Percentiles rank a stretch among this genome's conserved stretches.
Conservation (phyloP, 1,140 invertebrate species). For the Trichomalopsis sarcophagae region DNA sequence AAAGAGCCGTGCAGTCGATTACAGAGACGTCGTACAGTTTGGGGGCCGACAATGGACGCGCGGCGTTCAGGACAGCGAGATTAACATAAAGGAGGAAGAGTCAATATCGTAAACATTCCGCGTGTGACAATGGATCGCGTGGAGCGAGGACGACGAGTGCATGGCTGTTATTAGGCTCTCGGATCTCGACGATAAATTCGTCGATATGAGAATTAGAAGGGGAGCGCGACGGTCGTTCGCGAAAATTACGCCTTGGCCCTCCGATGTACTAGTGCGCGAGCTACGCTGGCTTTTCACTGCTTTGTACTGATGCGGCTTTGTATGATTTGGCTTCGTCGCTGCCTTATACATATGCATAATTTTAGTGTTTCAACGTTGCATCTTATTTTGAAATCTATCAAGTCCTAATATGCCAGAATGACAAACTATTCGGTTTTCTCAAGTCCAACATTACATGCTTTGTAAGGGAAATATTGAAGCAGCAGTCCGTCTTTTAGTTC, state of each 20-base stretch:
- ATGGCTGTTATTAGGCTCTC: constrained; percentile 32
- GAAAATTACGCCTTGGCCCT: neutral
- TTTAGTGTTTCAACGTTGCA: too few species aligned
- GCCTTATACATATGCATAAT: too few species aligned
- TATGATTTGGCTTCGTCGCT: too few species aligned
- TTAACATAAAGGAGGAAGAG: constrained; percentile 73
- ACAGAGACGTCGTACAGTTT: neutral
- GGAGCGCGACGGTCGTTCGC: neutral
- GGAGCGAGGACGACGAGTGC: constrained; percentile 56
- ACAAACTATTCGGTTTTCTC: too few species aligned
- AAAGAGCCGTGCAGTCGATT: constrained; percentile 23
- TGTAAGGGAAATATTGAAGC: too few species aligned
- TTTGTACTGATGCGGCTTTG: too few species aligned
- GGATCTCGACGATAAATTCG: constrained; percentile 63
- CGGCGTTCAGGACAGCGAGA: constrained; percentile 56
- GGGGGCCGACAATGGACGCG: constrained; percentile 34
- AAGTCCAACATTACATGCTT: too few species aligned
- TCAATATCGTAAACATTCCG: constrained; percentile 71
- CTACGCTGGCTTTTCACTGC: too few species aligned
- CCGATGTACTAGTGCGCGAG: neutral
- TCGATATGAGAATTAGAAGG: constrained; percentile 62
- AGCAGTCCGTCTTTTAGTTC: neutral
- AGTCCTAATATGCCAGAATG: too few species aligned
- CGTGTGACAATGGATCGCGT: neutral
- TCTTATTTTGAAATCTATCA: too few species aligned